phyloP scores from a whole-genome alignment of 2,797 vertebrate genomes.

The Varecia variegata region DNA sequence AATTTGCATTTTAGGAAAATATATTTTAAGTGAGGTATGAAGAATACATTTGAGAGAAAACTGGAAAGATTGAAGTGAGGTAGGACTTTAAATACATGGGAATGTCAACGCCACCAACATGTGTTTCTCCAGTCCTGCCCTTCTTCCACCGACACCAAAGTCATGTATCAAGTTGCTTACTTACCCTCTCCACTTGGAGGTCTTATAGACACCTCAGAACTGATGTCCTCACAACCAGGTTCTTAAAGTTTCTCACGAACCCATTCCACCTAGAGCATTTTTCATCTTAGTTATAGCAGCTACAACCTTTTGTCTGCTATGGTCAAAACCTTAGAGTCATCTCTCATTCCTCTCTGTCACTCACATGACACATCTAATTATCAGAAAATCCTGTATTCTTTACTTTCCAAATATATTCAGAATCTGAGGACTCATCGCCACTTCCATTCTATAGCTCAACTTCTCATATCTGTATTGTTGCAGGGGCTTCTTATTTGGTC shows the following conservation, averaged over 20 bases:
- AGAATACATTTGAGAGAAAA: background rate
- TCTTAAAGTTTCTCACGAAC: background rate
- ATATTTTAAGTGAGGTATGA: background rate
- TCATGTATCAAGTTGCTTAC: background rate
- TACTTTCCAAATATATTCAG: background rate
- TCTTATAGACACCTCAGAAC: background rate
- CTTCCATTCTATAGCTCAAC: background rate
- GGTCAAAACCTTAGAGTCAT: background rate
- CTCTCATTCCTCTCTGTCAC: background rate
- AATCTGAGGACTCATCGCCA: background rate
- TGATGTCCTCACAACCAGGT: background rate
- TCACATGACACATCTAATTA: background rate
- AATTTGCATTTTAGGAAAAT: background rate
- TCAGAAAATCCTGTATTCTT: background rate
- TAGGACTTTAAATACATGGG: background rate
- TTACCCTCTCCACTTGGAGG: background rate
- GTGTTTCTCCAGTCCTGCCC: background rate
- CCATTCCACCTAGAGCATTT: background rate
- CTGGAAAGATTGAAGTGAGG: background rate
- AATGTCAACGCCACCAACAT: too few relatives aligned
- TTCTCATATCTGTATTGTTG: background rate
- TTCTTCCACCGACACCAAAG: background rate
- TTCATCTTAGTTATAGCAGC: background rate
- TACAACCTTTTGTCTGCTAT: background rate
- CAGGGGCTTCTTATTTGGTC: background rate